Base-by-base conservation (phyloP, 1,140 invertebrate genomes). In the Akabosia matsudoensis region DNA sequence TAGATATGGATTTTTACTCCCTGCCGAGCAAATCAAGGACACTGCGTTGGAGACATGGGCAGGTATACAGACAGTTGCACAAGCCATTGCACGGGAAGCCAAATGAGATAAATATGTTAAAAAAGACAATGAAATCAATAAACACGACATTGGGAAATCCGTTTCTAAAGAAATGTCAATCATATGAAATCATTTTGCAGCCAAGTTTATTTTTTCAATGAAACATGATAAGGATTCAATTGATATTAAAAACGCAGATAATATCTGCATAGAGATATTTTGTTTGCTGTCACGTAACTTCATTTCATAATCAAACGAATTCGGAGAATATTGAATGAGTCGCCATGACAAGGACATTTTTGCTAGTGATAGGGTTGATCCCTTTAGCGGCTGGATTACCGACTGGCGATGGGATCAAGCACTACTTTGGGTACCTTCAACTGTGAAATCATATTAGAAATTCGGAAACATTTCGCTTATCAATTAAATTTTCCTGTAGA, bases 1-100 rank as follows among this genome's bases (percentile, higher is more conserved):
- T 0, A 76, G 76, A 31, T 86, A 85, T 77, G 89, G 88, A 16
- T 90, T 90, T 82, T 73, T 88, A 18, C 82, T 90, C 2, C 88
- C 88, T 10, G 82, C 84, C 18, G 82, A 82, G 1, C 86, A 89
- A 81, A 88, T 90, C 54, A 84, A 88, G 51, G 87, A 88, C 2
- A 85, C 85, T 24, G 87, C 84, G 3, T 78, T 84, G 77, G 88
- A 61, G 24, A 24, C 24, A n/a, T 61, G 54, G 54, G 24, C 54
- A 4, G 54, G 54, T n/a, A 22, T 61, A 22, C 54, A 61, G 37
- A 18, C 18, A 61, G 54, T 24, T 61, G 54, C 54, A 7, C 54
- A 7, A 22, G 54, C 7, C 3, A 24, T n/a, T 4, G 54, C 24
- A 61, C 13, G 54, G 24, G n/a, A 18, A 45, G 37, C 37, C 37